Evolutionary conservation across 2,888 invertebrate genomes (phyloP), one percentile per base, ranked within the genome.

Genomic region (Acanthoscelides obtectus): DNA sequence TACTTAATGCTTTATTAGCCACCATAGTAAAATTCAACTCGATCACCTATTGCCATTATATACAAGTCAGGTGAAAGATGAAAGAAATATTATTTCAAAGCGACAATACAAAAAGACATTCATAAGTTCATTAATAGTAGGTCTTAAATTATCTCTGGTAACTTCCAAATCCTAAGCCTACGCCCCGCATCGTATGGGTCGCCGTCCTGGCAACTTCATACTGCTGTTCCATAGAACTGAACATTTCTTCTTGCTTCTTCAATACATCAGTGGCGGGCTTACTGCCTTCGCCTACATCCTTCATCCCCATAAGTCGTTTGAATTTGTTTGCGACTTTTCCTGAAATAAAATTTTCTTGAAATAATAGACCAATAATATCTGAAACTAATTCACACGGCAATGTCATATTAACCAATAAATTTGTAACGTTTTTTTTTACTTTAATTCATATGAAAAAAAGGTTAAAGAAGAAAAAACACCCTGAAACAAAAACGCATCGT

Each of bases 251-350:
- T 79, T 92, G 92, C 78, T 91, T 91, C 80, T 90, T 91, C 65
- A 91, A 86, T 3, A 90, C 89, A 77, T 91, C 91, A 22, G 85
- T 88, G 0, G 86, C 77, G 20, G 87, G 85, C 63, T 83, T 80
- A 25, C 72, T 74, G 8, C 77, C 65, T 0, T 86, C 82, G 20
- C 88, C 89, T 65, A 87, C 87, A 22, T 89, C 89, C 84, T 93
- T 94, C 75, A 98, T 97, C 69, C 98, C 98, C 98, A 99, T 98
- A 68, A 99, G 88, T 75, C 98, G 89, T 87, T 97, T 95, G 86
- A 99, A 99, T 87, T 98, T 99, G 72, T 94, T 94, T 0, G 95
- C 94, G 79, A 96, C 94, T 85, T 93, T 94, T 65, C 84, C 85
- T 85, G 73, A 22, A 78, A 78, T n/a, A n/a, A n/a, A n/a, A n/a